phyloP scores from a whole-genome alignment of 92 coral and sea anemone genomes.

The Paramuricea clavata region DNA sequence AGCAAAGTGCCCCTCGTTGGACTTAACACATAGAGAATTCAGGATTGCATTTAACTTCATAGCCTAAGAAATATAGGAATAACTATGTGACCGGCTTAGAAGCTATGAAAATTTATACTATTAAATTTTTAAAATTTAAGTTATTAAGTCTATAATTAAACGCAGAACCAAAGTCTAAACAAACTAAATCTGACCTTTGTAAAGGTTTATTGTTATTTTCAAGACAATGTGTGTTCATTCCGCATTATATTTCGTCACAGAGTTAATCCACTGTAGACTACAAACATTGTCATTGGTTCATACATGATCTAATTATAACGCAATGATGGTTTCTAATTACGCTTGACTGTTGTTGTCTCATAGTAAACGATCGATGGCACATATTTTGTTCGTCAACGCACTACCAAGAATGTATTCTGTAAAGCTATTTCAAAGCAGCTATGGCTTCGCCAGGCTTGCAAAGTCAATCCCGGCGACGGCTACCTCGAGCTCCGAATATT shows the following conservation, averaged over 20 bases:
- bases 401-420: slow-evolving; percentile 25
- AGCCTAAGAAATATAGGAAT: too few species aligned
- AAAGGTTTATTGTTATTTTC: slow-evolving; percentile 10
- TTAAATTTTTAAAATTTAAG: too few species aligned
- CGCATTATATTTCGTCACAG: slow-evolving; percentile 10
- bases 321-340: slow-evolving; percentile 48
- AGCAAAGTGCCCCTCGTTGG: too few species aligned
- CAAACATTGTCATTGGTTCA: slow-evolving; percentile 18
- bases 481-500: slow-evolving; percentile 32
- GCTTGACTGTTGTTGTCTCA: slow-evolving; percentile 36
- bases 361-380: slow-evolving; percentile 31
- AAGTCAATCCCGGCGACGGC: slow-evolving; percentile 29
- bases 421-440: not conserved
- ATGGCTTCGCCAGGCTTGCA: slow-evolving; percentile 14
- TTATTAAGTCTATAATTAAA: not conserved
- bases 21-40: too few species aligned
- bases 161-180: not conserved
- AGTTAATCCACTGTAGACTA: slow-evolving; percentile 10
- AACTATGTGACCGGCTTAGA: too few species aligned
- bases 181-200: not conserved
- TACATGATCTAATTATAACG: slow-evolving; percentile 16
- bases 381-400: slow-evolving; percentile 44
- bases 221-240: not conserved
- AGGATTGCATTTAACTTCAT: too few species aligned
- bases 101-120: not conserved